phyloP scores from a whole-genome alignment of 2,797 vertebrate genomes.

The Peromyscus attwateri region DNA sequence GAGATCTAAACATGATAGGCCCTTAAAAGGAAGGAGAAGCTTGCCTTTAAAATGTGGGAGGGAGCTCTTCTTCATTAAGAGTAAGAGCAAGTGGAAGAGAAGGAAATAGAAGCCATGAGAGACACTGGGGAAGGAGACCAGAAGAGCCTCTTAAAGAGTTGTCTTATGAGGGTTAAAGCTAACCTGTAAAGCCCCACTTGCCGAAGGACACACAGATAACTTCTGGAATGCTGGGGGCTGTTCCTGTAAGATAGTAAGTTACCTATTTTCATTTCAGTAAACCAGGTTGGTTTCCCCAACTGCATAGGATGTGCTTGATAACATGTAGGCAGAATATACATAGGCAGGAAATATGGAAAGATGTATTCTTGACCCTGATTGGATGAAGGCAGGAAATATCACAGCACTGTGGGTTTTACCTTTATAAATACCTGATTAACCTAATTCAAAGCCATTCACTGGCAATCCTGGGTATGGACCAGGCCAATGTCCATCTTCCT shows the following conservation, averaged over 20 bases:
- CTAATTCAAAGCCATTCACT: background rate
- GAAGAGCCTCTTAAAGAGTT: background rate
- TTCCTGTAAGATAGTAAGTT: background rate
- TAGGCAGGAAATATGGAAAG: background rate
- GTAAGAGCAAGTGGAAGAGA: background rate
- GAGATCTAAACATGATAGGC: background rate
- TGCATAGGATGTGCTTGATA: background rate
- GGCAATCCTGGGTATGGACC: too few species aligned
- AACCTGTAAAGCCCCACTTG: background rate
- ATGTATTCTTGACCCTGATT: background rate
- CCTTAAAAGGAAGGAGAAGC: background rate
- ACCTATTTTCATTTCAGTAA: background rate
- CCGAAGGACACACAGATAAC: background rate
- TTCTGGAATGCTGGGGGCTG: background rate
- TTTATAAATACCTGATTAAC: background rate
- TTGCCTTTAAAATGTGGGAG: background rate
- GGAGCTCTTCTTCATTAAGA: background rate
- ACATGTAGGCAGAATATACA: background rate
- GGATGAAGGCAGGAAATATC: background rate
- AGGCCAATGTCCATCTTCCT: background rate
- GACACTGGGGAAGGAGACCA: background rate
- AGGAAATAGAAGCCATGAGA: background rate
- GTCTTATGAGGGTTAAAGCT: background rate
- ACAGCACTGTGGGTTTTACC: background rate
- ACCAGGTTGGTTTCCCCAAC: background rate